Percentiles rank a stretch among this genome's conserved stretches.
These are phyloP conservation scores for Himalopsyche kuldschensis DNA, from an alignment of 2,888 invertebrate genomes.

Conservation along the genomic window DNA sequence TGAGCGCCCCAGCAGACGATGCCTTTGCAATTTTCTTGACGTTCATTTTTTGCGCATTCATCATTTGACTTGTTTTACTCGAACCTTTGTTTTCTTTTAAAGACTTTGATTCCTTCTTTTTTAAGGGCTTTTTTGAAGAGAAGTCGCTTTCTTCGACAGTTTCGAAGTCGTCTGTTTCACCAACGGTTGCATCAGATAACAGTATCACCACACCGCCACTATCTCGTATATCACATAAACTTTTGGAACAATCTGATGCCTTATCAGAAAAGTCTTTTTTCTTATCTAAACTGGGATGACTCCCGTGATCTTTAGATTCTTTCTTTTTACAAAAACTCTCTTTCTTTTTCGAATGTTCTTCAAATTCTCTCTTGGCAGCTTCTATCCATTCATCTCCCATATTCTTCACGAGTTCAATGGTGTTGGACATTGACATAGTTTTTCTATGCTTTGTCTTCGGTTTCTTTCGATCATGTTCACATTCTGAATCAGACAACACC, in stretches of 20 bases:
- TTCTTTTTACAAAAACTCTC: slow-evolving; percentile 47
- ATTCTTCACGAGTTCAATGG: slow-evolving; percentile 54
- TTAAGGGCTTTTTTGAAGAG: slow-evolving; percentile 49
- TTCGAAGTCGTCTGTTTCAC: slow-evolving; percentile 47
- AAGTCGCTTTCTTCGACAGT: slow-evolving; percentile 45
- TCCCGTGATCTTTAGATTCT: slow-evolving; percentile 40
- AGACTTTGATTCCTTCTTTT: slow-evolving; percentile 50
- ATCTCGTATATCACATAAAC: slow-evolving; percentile 1
- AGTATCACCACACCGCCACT: slow-evolving; percentile 25
- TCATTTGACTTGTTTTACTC: slow-evolving; percentile 45
- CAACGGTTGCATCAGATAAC: slow-evolving; percentile 34
- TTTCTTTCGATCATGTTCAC: slow-evolving; percentile 47
- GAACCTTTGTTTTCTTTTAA: slow-evolving; percentile 48
- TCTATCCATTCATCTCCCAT: slow-evolving; percentile 58
- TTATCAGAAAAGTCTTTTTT: slow-evolving; percentile 3
- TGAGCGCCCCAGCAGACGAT: slow-evolving; percentile 54
- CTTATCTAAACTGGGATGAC: neutral
- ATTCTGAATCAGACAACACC: slow-evolving; percentile 56
- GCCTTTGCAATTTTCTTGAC: slow-evolving; percentile 45
- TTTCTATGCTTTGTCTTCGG: slow-evolving; percentile 52
- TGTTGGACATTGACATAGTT: slow-evolving; percentile 57
- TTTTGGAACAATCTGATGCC: neutral
- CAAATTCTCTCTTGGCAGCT: slow-evolving; percentile 50
- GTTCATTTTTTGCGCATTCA: slow-evolving; percentile 36
- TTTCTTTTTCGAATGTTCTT: slow-evolving; percentile 50